Evolutionary conservation across 2,113 vertebrate species (phyloP).

Genomic region (Coreoperca whiteheadi): DNA sequence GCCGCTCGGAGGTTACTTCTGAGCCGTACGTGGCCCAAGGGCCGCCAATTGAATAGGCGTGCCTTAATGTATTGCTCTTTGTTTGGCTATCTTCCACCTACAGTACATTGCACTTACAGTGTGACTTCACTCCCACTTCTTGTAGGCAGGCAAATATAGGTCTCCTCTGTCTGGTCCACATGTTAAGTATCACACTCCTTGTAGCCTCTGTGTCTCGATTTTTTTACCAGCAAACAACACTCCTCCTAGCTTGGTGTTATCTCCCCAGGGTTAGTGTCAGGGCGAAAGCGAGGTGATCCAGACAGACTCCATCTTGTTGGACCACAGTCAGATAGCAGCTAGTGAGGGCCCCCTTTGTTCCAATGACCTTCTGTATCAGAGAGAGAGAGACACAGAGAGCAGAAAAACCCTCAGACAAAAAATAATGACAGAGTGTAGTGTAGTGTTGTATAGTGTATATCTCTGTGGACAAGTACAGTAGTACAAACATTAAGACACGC

Average conservation of each 20-base stretch:
- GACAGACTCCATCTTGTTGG: conserved; percentile 64
- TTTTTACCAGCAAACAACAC: conserved; percentile 46
- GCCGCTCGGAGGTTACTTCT: too few relatives aligned
- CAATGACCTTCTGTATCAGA: conserved; percentile 26
- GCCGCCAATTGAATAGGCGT: too few relatives aligned
- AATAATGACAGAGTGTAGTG: neutral
- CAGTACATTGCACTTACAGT: neutral
- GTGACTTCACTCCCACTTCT: conserved; percentile 36
- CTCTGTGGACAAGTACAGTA: neutral
- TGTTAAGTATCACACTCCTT: conserved; percentile 49
- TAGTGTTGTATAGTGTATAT: neutral
- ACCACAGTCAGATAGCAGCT: conserved; percentile 65
- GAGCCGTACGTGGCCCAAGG: too few relatives aligned
- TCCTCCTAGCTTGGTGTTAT: conserved; percentile 54
- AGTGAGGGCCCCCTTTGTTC: conserved; percentile 64
- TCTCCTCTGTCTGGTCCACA: conserved; percentile 48
- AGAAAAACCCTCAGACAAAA: conserved; percentile 5
- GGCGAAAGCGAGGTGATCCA: conserved; percentile 64
- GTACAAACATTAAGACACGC: neutral
- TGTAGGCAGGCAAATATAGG: conserved; percentile 36
- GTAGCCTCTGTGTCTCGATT: conserved; percentile 29
- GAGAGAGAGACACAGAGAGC: conserved; percentile 13
- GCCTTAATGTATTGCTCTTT: conserved; percentile 1
- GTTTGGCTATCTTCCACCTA: conserved; percentile 31
- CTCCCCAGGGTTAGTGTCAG: conserved; percentile 67